phyloP scores from a whole-genome alignment of 1,140 invertebrate genomes.

The Tetraneura akinire region DNA sequence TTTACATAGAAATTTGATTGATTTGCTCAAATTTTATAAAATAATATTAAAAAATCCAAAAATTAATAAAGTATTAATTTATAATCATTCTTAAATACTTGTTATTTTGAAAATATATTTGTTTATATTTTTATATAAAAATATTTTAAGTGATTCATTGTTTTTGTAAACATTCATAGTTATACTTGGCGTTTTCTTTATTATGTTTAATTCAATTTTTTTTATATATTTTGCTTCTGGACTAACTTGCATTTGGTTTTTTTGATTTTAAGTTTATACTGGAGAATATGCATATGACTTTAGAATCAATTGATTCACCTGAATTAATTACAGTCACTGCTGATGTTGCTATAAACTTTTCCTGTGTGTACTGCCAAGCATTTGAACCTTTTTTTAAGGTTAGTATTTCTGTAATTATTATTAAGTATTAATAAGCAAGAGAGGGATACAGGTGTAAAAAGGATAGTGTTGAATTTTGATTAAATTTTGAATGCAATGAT shows the following conservation, averaged over 20 bases:
- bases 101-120: background rate
- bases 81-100: background rate
- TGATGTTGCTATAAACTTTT: slow-evolving; percentile 50
- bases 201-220: background rate
- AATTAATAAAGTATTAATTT: no score
- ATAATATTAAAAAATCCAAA: no score
- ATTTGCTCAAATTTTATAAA: no score
- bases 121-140: background rate
- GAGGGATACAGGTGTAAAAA: no score
- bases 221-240: slow-evolving; percentile 34
- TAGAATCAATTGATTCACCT: slow-evolving; percentile 49
- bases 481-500: no score
- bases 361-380: slow-evolving; percentile 42
- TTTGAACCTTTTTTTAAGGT: slow-evolving; percentile 48
- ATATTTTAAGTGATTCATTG: background rate
- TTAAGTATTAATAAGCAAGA: no score
- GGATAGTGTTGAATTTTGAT: no score
- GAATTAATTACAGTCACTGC: slow-evolving; percentile 49
- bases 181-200: background rate
- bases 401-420: slow-evolving; percentile 19
- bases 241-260: slow-evolving; percentile 39
- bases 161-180: background rate
- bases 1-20: no score
- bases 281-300: slow-evolving; percentile 45
- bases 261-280: slow-evolving; percentile 45